Conservation (phyloP, 2,888 invertebrate species). For the Ligdia adustata region DNA sequence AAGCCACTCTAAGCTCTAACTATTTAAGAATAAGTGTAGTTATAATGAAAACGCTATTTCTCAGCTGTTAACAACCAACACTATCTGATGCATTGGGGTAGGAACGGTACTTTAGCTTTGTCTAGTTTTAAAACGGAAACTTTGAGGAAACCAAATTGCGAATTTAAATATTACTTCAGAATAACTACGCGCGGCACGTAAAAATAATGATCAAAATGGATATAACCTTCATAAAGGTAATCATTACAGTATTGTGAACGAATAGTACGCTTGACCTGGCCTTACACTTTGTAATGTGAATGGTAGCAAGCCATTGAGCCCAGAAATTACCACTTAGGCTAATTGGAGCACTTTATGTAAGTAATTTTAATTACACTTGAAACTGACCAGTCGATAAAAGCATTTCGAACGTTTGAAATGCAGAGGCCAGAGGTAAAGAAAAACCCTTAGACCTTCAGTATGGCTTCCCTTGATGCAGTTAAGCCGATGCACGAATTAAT, state of each 20-base stretch:
- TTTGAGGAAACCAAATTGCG: conserved; percentile 31
- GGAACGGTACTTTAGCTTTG: conserved; percentile 56
- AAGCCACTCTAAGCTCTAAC: conserved; percentile 6
- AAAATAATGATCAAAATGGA: too few relatives aligned
- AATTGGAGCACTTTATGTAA: conserved; percentile 32
- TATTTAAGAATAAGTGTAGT: too few relatives aligned
- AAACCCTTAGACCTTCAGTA: too few relatives aligned
- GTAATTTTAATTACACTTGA: too few relatives aligned
- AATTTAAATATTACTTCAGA: too few relatives aligned
- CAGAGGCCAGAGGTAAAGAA: too few relatives aligned
- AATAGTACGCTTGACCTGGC: conserved; percentile 39
- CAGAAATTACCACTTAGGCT: conserved; percentile 36
- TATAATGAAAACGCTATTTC: too few relatives aligned
- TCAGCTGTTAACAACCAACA: conserved; percentile 47
- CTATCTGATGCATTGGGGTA: conserved; percentile 60
- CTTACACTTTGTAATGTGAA: conserved; percentile 52
- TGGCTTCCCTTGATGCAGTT: too few relatives aligned
- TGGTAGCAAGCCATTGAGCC: conserved; percentile 32
- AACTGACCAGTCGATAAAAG: too few relatives aligned
- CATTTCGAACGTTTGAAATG: too few relatives aligned
- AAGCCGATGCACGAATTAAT: too few relatives aligned
- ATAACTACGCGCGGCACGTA: too few relatives aligned
- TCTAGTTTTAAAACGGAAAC: conserved; percentile 30
- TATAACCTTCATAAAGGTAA: conserved; percentile 40
- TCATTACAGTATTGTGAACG: conserved; percentile 33